phyloP scores from a whole-genome alignment of 2,888 invertebrate species.

The Pocota personata region DNA sequence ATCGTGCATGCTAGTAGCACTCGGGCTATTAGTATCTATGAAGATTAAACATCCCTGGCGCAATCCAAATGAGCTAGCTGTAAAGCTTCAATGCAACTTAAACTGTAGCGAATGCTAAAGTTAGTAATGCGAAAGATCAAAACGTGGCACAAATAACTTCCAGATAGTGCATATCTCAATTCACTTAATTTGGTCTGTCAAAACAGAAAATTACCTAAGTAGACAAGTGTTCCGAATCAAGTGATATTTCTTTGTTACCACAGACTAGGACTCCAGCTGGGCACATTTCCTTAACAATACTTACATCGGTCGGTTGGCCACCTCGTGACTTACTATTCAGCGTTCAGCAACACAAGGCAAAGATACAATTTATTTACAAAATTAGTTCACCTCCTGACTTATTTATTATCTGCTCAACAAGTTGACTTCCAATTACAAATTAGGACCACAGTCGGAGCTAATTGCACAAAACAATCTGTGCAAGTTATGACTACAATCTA shows the following conservation, averaged over 20 bases:
- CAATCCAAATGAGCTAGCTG: no score
- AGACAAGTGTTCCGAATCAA: slow-evolving; percentile 46
- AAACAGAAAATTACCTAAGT: slow-evolving; percentile 30
- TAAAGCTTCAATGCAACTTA: no score
- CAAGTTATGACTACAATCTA: slow-evolving; percentile 2
- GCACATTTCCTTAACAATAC: slow-evolving; percentile 20
- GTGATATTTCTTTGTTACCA: slow-evolving; percentile 51
- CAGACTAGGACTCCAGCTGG: slow-evolving; percentile 55
- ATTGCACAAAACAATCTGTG: slow-evolving; percentile 65
- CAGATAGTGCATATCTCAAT: neutral
- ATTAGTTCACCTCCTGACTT: slow-evolving; percentile 70
- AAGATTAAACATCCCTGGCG: no score
- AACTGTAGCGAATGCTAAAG: no score
- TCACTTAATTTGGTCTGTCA: slow-evolving; percentile 5
- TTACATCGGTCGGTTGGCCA: neutral
- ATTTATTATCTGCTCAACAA: slow-evolving; percentile 69
- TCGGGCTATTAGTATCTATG: no score
- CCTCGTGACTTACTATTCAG: slow-evolving; percentile 36
- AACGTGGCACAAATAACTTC: neutral
- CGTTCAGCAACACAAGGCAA: slow-evolving; percentile 33
- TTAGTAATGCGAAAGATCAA: neutral
- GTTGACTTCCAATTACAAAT: slow-evolving; percentile 66
- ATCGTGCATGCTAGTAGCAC: no score
- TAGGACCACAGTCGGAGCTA: slow-evolving; percentile 67
- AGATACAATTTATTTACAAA: slow-evolving; percentile 59